These are phyloP conservation scores for Latrodectus hesperus DNA, from an alignment of 2,888 invertebrate genomes.

Conservation along the genomic window DNA sequence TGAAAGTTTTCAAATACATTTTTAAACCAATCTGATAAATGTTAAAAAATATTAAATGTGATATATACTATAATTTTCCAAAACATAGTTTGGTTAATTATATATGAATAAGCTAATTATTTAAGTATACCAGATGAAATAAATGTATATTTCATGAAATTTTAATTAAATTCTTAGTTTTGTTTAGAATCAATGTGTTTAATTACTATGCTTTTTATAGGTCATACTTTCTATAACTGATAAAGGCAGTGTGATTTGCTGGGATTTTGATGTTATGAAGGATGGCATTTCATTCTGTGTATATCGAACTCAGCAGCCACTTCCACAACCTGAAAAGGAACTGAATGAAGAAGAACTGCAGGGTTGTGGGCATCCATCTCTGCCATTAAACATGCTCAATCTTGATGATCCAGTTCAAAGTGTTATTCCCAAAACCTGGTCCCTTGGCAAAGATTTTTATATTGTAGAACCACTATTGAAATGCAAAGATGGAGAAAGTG, in stretches of 20 bases:
- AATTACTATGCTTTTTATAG: constrained; percentile 71
- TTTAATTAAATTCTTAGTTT: too few species aligned
- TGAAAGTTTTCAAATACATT: too few species aligned
- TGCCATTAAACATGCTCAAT: constrained; percentile 70
- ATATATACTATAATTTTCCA: too few species aligned
- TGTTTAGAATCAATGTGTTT: too few species aligned
- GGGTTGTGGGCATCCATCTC: constrained; percentile 67
- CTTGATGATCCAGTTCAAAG: constrained; percentile 74
- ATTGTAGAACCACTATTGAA: constrained; percentile 87
- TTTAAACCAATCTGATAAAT: too few species aligned
- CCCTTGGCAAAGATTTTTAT: constrained; percentile 85
- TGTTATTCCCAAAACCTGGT: constrained; percentile 82
- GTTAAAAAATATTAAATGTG: too few species aligned
- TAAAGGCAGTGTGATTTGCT: constrained; percentile 91
- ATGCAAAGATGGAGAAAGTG: constrained; percentile 94
- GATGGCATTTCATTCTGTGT: constrained; percentile 91
- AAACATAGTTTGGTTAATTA: too few species aligned
- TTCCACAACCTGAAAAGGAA: constrained; percentile 63
- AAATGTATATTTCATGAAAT: too few species aligned
- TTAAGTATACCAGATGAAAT: too few species aligned
- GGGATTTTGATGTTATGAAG: constrained; percentile 96
- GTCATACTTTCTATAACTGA: constrained; percentile 85
- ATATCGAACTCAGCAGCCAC: constrained; percentile 76
- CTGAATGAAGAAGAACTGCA: constrained; percentile 61
- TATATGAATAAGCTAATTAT: too few species aligned